phyloP scores from a whole-genome alignment of 2,888 invertebrate species.

The Leucophenga montana region DNA sequence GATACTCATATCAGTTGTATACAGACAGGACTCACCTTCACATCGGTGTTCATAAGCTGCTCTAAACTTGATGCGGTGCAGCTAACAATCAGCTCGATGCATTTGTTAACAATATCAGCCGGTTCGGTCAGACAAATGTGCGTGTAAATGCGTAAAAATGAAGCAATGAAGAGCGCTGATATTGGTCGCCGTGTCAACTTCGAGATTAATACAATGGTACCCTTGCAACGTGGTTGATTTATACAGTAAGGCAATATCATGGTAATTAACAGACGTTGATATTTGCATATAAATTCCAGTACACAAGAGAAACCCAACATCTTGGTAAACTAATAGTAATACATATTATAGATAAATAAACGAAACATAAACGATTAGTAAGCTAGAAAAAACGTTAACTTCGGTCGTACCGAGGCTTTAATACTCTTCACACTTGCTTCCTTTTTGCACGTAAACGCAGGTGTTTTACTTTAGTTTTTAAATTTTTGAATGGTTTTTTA shows the following conservation, averaged over 20 bases:
- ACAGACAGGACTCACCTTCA: constrained; percentile 60
- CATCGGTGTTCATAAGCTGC: constrained; percentile 78
- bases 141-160: constrained; percentile 82
- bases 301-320: constrained; percentile 81
- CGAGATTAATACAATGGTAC: constrained; percentile 75
- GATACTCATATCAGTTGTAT: background rate
- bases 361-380: background rate
- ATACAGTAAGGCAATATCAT: constrained; percentile 78
- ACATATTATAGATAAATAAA: too few relatives aligned
- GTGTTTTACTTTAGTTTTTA: too few relatives aligned
- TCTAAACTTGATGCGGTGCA: constrained; percentile 76
- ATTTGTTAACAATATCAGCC: constrained; percentile 76
- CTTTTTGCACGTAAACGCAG: too few relatives aligned
- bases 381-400: too few relatives aligned
- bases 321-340: constrained; percentile 74
- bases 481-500: too few relatives aligned
- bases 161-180: constrained; percentile 77
- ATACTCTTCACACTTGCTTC: too few relatives aligned
- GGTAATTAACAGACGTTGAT: constrained; percentile 81
- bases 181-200: constrained; percentile 66
- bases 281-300: constrained; percentile 81
- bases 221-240: constrained; percentile 72
- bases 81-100: constrained; percentile 78
- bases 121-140: constrained; percentile 80
- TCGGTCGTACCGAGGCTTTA: too few relatives aligned